Evolutionary conservation across 2,113 vertebrate genomes (phyloP).

Genomic region (Ophthalmotilapia sp.): DNA sequence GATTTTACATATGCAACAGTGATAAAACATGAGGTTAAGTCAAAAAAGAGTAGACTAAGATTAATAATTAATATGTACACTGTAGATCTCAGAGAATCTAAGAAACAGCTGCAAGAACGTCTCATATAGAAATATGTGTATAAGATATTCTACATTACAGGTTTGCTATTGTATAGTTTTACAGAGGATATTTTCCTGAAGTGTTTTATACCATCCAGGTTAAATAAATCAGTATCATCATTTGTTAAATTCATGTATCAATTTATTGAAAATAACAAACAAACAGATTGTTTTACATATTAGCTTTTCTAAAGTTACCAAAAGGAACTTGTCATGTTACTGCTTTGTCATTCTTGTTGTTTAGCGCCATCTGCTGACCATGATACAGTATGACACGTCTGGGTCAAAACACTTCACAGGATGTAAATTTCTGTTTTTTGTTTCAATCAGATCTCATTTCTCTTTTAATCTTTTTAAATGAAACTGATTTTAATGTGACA

Average conservation of each 20-base stretch:
- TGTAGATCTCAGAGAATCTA: background rate
- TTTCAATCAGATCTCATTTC: background rate
- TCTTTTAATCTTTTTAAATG: background rate
- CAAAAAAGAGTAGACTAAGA: background rate
- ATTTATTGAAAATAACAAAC: background rate
- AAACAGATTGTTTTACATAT: background rate
- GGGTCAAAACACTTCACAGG: rapidly evolving
- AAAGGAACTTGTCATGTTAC: background rate
- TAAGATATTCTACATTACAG: background rate
- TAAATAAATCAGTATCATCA: background rate
- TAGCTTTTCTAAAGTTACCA: background rate
- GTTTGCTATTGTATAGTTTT: background rate
- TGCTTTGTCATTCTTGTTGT: background rate
- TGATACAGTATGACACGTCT: background rate
- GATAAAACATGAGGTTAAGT: background rate
- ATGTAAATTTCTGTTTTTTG: background rate
- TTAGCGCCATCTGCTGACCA: background rate
- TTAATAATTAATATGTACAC: background rate
- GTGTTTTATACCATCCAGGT: background rate
- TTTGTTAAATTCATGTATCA: background rate
- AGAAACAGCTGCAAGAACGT: background rate
- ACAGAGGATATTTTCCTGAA: background rate
- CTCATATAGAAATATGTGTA: background rate
- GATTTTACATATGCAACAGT: background rate
- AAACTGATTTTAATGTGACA: background rate